A percentile compares a stretch with the other conserved stretches of the same genome.
phyloP scores from a whole-genome alignment of 2,888 invertebrate genomes.

The Xylocampa areola region DNA sequence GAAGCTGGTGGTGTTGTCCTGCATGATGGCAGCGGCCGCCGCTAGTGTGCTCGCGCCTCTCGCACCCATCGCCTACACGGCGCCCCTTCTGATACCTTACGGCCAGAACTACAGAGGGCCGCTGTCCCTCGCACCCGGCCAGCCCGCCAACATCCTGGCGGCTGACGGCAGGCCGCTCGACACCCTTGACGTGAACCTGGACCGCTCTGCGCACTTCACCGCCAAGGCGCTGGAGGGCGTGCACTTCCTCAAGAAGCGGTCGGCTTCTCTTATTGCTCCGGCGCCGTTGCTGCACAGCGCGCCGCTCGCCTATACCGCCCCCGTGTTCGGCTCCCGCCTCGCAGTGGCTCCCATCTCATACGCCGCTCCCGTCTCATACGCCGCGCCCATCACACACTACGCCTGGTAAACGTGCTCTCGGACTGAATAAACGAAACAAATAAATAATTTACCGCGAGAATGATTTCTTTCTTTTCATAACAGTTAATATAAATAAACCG shows the following conservation, averaged over 20 bases:
- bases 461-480: too few relatives aligned
- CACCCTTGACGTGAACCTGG: conserved; percentile 84
- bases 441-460: too few relatives aligned
- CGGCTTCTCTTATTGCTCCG: conserved; percentile 58
- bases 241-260: conserved; percentile 80
- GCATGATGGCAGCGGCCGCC: conserved; percentile 89
- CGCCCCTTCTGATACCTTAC: conserved; percentile 62
- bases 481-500: too few relatives aligned
- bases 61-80: conserved; percentile 57
- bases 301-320: conserved; percentile 73
- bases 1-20: conserved; percentile 91
- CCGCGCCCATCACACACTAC: conserved; percentile 8
- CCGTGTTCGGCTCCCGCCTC: conserved; percentile 51
- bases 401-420: conserved; percentile 50
- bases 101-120: conserved; percentile 78
- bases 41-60: conserved; percentile 68
- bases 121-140: conserved; percentile 82
- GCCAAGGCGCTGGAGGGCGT: conserved; percentile 76
- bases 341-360: too few relatives aligned
- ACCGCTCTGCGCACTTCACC: conserved; percentile 81
- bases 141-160: conserved; percentile 82
- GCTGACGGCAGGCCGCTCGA: conserved; percentile 84
- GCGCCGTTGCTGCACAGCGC: conserved; percentile 53
- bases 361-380: conserved; percentile 5
- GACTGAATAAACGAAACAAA: not conserved